These are phyloP conservation scores for Apus apus DNA, from an alignment of 2,113 vertebrate species.

Conservation along the genomic window DNA sequence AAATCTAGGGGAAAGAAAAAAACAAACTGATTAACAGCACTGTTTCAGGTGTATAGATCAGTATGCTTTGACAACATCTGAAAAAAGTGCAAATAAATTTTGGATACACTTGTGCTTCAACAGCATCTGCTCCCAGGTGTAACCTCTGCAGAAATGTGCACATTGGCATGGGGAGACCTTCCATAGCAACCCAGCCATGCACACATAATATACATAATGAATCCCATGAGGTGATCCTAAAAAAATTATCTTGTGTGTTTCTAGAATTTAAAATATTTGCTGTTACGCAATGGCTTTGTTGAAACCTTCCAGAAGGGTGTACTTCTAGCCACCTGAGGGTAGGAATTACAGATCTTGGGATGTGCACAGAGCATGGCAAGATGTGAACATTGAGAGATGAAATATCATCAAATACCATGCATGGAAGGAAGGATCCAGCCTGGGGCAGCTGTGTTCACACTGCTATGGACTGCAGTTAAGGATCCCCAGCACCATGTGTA, in stretches of 20 bases:
- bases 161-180: not conserved
- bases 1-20: slow-evolving; percentile 64
- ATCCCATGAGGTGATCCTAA: not conserved
- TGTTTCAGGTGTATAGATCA: not conserved
- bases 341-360: not conserved
- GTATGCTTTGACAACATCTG: not conserved
- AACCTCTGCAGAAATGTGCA: not conserved
- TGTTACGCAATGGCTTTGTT: not conserved
- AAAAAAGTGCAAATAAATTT: not conserved
- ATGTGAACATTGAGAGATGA: not conserved
- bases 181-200: not conserved
- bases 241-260: not conserved
- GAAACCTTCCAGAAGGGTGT: not conserved
- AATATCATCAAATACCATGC: not conserved
- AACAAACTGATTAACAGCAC: too few species aligned
- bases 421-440: not conserved
- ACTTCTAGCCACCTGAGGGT: not conserved
- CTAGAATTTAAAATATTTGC: not conserved
- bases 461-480: not conserved
- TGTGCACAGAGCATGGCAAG: accelerated
- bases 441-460: accelerated
- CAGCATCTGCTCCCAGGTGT: not conserved
- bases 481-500: accelerated
- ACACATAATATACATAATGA: not conserved
- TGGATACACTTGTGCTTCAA: not conserved